Conservation (phyloP, 2,797 vertebrate genomes). For the Lepus townsendii region DNA sequence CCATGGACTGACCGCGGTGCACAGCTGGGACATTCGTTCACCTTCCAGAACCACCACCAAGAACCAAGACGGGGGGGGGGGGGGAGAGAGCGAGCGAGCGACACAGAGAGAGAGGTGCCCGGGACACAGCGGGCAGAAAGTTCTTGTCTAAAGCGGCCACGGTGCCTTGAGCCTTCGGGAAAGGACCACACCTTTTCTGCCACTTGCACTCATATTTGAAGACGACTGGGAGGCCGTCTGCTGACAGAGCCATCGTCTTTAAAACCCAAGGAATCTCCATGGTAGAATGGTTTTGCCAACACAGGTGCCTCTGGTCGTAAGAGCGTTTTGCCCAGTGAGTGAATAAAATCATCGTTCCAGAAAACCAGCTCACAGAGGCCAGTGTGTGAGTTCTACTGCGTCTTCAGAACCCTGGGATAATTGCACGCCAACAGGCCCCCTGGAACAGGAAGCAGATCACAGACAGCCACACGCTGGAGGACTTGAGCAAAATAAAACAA, state of each 20-base stretch:
- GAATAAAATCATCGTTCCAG: neutral
- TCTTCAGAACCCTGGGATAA: neutral
- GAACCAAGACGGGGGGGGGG: neutral
- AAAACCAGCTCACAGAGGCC: neutral
- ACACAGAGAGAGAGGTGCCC: neutral
- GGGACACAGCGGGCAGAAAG: neutral
- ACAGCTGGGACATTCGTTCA: neutral
- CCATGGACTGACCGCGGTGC: neutral
- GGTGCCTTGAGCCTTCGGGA: neutral
- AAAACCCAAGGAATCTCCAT: neutral
- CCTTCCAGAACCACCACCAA: neutral
- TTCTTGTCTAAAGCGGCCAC: neutral
- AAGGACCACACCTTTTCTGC: neutral
- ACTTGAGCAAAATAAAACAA: neutral
- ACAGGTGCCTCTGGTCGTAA: neutral
- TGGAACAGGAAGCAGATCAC: neutral
- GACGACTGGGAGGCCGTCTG: fast-evolving
- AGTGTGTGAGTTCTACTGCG: neutral
- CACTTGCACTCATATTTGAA: fast-evolving
- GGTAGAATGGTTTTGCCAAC: neutral
- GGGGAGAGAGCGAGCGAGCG: no score
- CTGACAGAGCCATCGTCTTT: neutral
- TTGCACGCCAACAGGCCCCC: neutral
- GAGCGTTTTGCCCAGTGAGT: neutral
- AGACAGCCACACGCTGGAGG: neutral